Evolutionary conservation across 1,140 invertebrate genomes (phyloP).

Genomic region (Drosophila mayri): DNA sequence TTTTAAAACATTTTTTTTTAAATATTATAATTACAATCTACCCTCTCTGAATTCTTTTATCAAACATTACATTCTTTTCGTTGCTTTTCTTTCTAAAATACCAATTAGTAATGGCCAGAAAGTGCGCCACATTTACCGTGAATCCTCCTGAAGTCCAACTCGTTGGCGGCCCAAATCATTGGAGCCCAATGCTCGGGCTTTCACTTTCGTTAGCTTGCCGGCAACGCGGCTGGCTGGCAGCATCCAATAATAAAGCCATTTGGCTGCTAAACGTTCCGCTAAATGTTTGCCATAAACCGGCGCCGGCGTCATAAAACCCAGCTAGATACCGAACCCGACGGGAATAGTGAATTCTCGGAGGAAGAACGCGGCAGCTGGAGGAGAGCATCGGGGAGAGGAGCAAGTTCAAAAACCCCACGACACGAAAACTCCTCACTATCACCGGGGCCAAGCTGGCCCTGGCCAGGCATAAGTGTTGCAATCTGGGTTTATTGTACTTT

Average conservation of each 20-base stretch:
- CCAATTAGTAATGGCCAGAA: background rate
- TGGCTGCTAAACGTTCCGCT: conserved; percentile 69
- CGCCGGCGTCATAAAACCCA: conserved; percentile 63
- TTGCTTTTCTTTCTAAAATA: background rate
- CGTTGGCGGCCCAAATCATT: conserved; percentile 22
- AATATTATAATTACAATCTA: background rate
- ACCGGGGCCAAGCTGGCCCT: background rate
- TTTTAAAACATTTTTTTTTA: background rate
- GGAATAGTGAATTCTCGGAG: conserved; percentile 12
- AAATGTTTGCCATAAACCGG: conserved; percentile 77
- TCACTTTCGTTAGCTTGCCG: conserved; percentile 56
- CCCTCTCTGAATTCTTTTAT: background rate
- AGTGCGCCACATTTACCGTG: background rate
- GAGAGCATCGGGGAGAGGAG: conserved; percentile 20
- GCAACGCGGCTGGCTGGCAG: conserved; percentile 24
- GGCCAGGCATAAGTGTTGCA: conserved; percentile 40
- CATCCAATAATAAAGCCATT: conserved; percentile 79
- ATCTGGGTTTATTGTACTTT: conserved; percentile 82
- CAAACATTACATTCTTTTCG: background rate
- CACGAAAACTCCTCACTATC: conserved; percentile 43
- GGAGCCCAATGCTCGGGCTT: conserved; percentile 43
- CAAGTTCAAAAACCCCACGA: conserved; percentile 80
- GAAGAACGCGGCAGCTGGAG: background rate
- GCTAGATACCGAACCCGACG: conserved; percentile 27
- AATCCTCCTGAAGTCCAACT: background rate